These are phyloP conservation scores for Antennarius maculatus DNA, from an alignment of 2,797 vertebrate species.

Conservation along the genomic window DNA sequence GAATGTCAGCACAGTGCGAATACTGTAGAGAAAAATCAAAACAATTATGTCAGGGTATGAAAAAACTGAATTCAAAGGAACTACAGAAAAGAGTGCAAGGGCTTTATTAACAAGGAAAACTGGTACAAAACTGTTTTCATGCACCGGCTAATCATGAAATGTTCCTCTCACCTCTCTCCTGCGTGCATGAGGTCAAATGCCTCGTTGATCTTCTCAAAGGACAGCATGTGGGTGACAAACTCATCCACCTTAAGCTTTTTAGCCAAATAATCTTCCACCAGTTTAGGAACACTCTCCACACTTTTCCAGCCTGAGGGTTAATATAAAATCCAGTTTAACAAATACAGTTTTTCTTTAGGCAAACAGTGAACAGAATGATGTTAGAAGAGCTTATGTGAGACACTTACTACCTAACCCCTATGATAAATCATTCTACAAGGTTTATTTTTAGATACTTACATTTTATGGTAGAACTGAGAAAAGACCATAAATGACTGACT, in stretches of 20 bases:
- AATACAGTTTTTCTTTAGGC: neutral
- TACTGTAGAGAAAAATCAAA: constrained; percentile 72
- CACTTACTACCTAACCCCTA: neutral
- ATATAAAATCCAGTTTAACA: neutral
- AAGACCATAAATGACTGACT: neutral
- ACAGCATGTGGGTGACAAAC: constrained; percentile 91
- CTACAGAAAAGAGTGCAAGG: neutral
- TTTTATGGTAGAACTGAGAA: neutral
- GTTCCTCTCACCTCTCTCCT: constrained; percentile 86
- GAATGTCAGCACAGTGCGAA: constrained; percentile 86
- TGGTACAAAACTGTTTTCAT: neutral
- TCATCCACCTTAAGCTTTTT: constrained; percentile 97
- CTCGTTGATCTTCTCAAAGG: constrained; percentile 92
- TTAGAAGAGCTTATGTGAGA: neutral
- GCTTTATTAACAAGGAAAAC: neutral
- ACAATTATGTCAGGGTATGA: neutral
- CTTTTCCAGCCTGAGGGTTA: constrained; percentile 91
- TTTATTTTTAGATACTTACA: neutral
- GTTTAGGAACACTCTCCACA: constrained; percentile 90
- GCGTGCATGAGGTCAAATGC: constrained; percentile 93
- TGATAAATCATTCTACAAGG: neutral
- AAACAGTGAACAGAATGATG: neutral
- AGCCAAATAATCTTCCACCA: constrained; percentile 93
- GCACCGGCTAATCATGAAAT: neutral
- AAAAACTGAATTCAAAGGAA: neutral